Base-by-base conservation (phyloP, 2,888 invertebrate genomes). In the Luperina nickerlii region DNA sequence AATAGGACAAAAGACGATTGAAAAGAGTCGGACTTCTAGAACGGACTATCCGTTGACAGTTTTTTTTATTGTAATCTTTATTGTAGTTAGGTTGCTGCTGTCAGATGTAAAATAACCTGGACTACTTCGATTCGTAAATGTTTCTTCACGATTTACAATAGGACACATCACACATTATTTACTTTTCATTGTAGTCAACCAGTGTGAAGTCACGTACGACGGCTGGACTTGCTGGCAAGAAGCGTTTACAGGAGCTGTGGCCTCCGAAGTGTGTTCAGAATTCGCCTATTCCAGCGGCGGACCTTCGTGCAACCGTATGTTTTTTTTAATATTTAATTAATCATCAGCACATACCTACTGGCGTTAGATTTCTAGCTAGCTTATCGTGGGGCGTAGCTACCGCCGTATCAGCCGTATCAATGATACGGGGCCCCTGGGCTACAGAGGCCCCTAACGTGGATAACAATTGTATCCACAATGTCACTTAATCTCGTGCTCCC, bases 211-310 rank as follows among this genome's bases (percentile, higher is more conserved):
- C 0, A 96, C 97, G 0, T 98, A 98, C 96, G 98, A 98, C 84
- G 98, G 97, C 0, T 98, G 98, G 98, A 97, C 97, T 9, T 98
- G 98, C 90, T 98, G 97, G 96, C 94, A 93, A 24, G 91, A 94
- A 13, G 95, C 97, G 0, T 90, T 94, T 32, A 92, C 94, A 0
- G 96, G 95, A 7, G 94, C 95, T 2, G 90, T 94, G 1, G 95
- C 95, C 0, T 90, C 90, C n/a, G 93, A 96, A 82, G 92, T 97
- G 1, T 98, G 98, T 91, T 97, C 97, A 0, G 97, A 97, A 79
- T 97, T 97, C 88, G 97, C 97, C 0, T 97, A 97, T 88, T 97
- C 97, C 42, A 96, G 96, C 74, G 84, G 91, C 0, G 96, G 97
- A 75, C 97, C 97, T 0, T 93, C 96, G n/a, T 97, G 97, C 79